phyloP scores from a whole-genome alignment of 2,888 invertebrate species.

The Agriopis marginaria region DNA sequence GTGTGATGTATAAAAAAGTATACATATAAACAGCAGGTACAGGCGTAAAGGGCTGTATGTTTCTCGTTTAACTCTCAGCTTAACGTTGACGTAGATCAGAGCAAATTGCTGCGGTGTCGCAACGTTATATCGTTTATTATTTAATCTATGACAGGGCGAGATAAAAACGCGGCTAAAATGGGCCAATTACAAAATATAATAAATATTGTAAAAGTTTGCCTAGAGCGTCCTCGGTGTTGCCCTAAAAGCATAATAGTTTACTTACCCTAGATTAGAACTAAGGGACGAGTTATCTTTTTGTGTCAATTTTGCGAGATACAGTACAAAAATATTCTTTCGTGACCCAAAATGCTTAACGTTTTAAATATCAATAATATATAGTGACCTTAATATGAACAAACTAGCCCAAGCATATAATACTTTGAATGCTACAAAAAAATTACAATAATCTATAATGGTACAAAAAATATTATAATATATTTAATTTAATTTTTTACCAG shows the following conservation, averaged over 20 bases:
- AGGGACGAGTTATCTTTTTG: slow-evolving; percentile 75
- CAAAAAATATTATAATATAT: too few relatives aligned
- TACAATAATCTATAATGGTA: background rate
- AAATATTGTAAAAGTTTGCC: slow-evolving; percentile 77
- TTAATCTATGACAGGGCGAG: slow-evolving; percentile 67
- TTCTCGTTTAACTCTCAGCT: slow-evolving; percentile 12
- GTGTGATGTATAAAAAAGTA: too few relatives aligned
- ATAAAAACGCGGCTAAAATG: slow-evolving; percentile 65
- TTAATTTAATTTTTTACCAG: too few relatives aligned
- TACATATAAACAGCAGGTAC: too few relatives aligned
- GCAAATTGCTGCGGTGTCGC: slow-evolving; percentile 59
- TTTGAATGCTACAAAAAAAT: too few relatives aligned
- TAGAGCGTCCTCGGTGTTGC: slow-evolving; percentile 64
- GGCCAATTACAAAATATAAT: slow-evolving; percentile 83
- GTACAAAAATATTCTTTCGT: slow-evolving; percentile 27
- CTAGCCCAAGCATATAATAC: background rate
- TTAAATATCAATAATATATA: too few relatives aligned
- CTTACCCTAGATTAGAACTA: slow-evolving; percentile 70
- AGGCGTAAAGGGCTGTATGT: background rate
- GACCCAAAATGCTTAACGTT: background rate
- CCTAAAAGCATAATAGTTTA: slow-evolving; percentile 77
- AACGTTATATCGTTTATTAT: slow-evolving; percentile 62
- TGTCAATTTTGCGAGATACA: slow-evolving; percentile 69
- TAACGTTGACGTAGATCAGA: slow-evolving; percentile 54
- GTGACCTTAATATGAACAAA: background rate